A percentile compares a stretch with the other conserved stretches of the same genome.
phyloP scores from a whole-genome alignment of 2,888 invertebrate genomes.

The Ochropleura plecta region DNA sequence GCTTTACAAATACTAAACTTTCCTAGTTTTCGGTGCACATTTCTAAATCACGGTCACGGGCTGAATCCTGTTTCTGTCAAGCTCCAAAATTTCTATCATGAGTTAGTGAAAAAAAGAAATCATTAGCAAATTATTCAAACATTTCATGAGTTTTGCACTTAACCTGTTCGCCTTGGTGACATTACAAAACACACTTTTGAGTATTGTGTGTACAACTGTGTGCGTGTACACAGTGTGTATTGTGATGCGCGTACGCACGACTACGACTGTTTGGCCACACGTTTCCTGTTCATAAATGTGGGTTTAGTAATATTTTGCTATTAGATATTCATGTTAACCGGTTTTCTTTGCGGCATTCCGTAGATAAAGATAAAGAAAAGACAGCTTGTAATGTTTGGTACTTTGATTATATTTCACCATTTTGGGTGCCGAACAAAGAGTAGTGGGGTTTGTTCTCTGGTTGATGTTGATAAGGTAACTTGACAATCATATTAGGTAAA shows the following conservation, averaged over 20 bases:
- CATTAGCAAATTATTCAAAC: conserved; percentile 10
- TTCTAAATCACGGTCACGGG: background rate
- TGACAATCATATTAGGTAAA: background rate
- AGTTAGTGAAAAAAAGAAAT: conserved; percentile 7
- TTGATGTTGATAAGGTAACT: conserved; percentile 9
- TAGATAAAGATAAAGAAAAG: conserved; percentile 30
- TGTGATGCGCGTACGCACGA: conserved; percentile 48
- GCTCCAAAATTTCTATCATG: background rate
- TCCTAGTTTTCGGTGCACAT: background rate
- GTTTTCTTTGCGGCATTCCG: conserved; percentile 45
- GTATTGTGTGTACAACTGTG: conserved; percentile 65
- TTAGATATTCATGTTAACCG: conserved; percentile 45
- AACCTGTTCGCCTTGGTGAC: conserved; percentile 63
- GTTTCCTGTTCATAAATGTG: conserved; percentile 41
- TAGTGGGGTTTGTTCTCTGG: background rate
- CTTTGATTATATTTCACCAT: conserved; percentile 25
- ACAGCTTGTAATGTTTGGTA: conserved; percentile 18
- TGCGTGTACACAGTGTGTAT: conserved; percentile 34
- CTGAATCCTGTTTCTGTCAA: background rate
- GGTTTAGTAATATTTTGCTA: conserved; percentile 51
- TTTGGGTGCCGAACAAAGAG: background rate
- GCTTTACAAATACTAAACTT: background rate
- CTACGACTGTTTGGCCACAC: conserved; percentile 39
- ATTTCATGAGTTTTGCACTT: conserved; percentile 54
- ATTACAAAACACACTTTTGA: conserved; percentile 54